A percentile compares a stretch with the other conserved stretches of the same genome.
phyloP scores from a whole-genome alignment of 2,797 vertebrate genomes.

The Euthynnus affinis region DNA sequence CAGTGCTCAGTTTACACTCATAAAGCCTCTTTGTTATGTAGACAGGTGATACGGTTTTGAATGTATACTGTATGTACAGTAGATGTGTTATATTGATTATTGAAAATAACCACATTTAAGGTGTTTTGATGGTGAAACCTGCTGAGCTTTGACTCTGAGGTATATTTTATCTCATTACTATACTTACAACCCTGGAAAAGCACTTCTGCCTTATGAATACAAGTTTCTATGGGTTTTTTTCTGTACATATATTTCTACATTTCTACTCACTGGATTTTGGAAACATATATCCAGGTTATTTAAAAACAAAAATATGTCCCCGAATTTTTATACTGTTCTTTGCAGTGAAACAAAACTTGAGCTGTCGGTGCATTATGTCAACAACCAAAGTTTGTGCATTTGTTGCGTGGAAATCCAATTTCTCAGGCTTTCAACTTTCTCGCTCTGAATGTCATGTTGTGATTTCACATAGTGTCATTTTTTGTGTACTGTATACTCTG shows the following conservation, averaged over 20 bases:
- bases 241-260: slow-evolving; percentile 71
- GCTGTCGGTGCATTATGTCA: slow-evolving; percentile 69
- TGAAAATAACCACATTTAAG: slow-evolving; percentile 2
- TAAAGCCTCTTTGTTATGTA: slow-evolving; percentile 13
- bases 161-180: slow-evolving; percentile 29
- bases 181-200: slow-evolving; percentile 59
- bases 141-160: slow-evolving; percentile 35
- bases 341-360: slow-evolving; percentile 67
- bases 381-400: slow-evolving; percentile 82
- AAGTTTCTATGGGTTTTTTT: slow-evolving; percentile 58
- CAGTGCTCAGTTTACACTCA: slow-evolving; percentile 36
- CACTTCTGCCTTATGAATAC: slow-evolving; percentile 81
- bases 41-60: slow-evolving; percentile 1
- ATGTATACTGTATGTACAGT: slow-evolving; percentile 54
- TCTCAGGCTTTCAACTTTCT: slow-evolving; percentile 79
- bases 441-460: slow-evolving; percentile 78
- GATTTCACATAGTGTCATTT: slow-evolving; percentile 41
- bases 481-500: slow-evolving; percentile 43
- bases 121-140: slow-evolving; percentile 25
- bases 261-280: slow-evolving; percentile 71
- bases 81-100: slow-evolving; percentile 34
- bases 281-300: slow-evolving; percentile 58
- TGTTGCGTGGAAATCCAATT: slow-evolving; percentile 61
- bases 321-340: slow-evolving; percentile 38
- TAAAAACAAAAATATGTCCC: slow-evolving; percentile 12